A percentile compares a stretch with the other conserved stretches of the same genome.
These are phyloP conservation scores for Caprella mutica DNA, from an alignment of 2,888 invertebrate genomes.

Conservation along the genomic window DNA sequence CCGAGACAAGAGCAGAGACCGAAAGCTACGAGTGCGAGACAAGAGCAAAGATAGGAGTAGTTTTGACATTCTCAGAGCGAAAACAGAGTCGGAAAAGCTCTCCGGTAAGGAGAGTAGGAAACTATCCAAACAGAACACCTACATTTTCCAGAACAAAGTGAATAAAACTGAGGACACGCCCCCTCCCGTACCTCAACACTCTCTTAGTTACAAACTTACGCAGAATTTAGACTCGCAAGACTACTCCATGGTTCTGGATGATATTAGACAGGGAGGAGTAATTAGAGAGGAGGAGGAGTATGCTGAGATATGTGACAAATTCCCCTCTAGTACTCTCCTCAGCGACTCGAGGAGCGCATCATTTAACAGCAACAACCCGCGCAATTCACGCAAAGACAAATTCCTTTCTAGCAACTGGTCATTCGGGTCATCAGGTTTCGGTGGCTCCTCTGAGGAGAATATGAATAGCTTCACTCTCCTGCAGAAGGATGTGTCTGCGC, in stretches of 20 bases:
- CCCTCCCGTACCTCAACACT: slow-evolving; percentile 9
- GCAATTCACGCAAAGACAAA: neutral
- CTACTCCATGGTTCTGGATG: slow-evolving; percentile 29
- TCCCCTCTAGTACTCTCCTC: slow-evolving; percentile 1
- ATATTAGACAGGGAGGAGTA: slow-evolving; percentile 15
- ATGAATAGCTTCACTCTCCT: slow-evolving; percentile 17
- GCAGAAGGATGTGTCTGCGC: slow-evolving; percentile 12
- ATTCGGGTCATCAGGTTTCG: neutral
- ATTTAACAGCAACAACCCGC: neutral
- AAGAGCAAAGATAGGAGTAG: slow-evolving; percentile 7
- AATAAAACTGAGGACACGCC: slow-evolving; percentile 13
- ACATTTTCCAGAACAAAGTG: slow-evolving; percentile 28
- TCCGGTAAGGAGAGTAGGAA: slow-evolving; percentile 22
- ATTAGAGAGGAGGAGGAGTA: slow-evolving; percentile 20
- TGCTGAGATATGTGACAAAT: slow-evolving; percentile 29
- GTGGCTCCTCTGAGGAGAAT: slow-evolving; percentile 10
- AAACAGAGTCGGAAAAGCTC: neutral
- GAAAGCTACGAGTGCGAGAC: slow-evolving; percentile 2
- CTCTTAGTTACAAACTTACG: slow-evolving; percentile 11
- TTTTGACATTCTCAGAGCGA: slow-evolving; percentile 6
- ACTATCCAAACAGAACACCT: slow-evolving; percentile 31
- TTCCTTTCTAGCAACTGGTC: slow-evolving; percentile 2
- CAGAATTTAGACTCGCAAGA: slow-evolving; percentile 23
- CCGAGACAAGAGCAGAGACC: slow-evolving; percentile 17
- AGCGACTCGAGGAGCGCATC: neutral